Evolutionary conservation across 2,113 vertebrate species (phyloP).

Genomic region (Indicator indicator): DNA sequence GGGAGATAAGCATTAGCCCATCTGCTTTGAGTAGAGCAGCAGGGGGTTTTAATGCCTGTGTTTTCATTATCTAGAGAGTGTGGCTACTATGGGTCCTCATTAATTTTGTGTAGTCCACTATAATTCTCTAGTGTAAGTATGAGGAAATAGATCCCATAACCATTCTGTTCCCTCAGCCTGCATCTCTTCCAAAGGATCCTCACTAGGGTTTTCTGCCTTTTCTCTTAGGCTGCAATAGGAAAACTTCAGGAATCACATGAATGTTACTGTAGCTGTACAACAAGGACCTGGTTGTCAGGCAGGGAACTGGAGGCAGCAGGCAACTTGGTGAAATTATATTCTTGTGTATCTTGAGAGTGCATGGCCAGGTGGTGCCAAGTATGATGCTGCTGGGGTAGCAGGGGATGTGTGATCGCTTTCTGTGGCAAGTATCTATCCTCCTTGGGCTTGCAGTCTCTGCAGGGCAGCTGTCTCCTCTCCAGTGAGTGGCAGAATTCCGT

Average conservation of each 20-base stretch:
- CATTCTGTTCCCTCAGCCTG: not conserved
- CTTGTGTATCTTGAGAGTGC: not conserved
- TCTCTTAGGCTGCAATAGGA: not conserved
- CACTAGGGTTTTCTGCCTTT: not conserved
- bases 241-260: not conserved
- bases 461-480: not conserved
- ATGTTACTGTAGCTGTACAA: not conserved
- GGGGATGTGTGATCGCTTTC: not conserved
- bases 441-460: not conserved
- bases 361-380: not conserved
- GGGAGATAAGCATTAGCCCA: not conserved
- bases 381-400: not conserved
- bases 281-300: not conserved
- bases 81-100: not conserved
- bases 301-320: not conserved
- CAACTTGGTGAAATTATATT: not conserved
- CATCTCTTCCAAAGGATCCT: not conserved
- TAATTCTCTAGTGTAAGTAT: not conserved
- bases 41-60: not conserved
- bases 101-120: not conserved
- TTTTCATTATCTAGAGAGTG: not conserved
- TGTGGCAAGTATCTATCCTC: not conserved
- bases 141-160: not conserved
- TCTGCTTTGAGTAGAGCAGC: constrained; percentile 38
- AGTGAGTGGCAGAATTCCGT: not conserved